Conservation (phyloP, 2,797 vertebrate species). For the Chlorospingus semifuscus region DNA sequence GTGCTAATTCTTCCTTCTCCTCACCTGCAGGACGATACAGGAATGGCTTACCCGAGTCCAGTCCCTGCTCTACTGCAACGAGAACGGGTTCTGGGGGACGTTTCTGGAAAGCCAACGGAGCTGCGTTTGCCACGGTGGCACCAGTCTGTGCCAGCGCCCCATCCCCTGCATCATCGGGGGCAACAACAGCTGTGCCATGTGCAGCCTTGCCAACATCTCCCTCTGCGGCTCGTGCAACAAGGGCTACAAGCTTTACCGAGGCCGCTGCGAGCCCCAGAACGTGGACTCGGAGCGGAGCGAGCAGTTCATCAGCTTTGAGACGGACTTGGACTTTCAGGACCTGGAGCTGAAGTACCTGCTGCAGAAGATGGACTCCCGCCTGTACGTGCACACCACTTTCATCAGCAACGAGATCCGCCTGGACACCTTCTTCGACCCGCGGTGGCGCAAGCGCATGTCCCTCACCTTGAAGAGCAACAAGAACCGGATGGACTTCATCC, state of each 20-base stretch:
- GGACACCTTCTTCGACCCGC: conserved; percentile 97
- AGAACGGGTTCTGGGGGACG: conserved; percentile 98
- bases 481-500: conserved; percentile 98
- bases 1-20: conserved; percentile 10
- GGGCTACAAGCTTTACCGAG: conserved; percentile 96
- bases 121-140: conserved; percentile 94
- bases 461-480: conserved; percentile 99
- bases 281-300: conserved; percentile 98
- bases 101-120: conserved; percentile 96
- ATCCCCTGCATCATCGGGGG: conserved; percentile 97
- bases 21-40: conserved; percentile 87
- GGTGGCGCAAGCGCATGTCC: conserved; percentile 98
- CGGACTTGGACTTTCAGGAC: conserved; percentile 98
- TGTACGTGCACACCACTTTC: conserved; percentile 98
- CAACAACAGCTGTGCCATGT: conserved; percentile 99
- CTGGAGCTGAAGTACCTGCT: conserved; percentile 96
- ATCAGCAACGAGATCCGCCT: conserved; percentile 99
- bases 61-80: conserved; percentile 98
- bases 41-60: conserved; percentile 98
- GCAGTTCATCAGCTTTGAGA: conserved; percentile 99
- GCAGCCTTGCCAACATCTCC: conserved; percentile 97
- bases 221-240: conserved; percentile 99
- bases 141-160: conserved; percentile 93
- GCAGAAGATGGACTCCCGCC: conserved; percentile 98
- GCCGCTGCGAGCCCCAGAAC: conserved; percentile 97